Evolutionary conservation across 2,113 vertebrate species (phyloP).

Genomic region (Octodon degus): DNA sequence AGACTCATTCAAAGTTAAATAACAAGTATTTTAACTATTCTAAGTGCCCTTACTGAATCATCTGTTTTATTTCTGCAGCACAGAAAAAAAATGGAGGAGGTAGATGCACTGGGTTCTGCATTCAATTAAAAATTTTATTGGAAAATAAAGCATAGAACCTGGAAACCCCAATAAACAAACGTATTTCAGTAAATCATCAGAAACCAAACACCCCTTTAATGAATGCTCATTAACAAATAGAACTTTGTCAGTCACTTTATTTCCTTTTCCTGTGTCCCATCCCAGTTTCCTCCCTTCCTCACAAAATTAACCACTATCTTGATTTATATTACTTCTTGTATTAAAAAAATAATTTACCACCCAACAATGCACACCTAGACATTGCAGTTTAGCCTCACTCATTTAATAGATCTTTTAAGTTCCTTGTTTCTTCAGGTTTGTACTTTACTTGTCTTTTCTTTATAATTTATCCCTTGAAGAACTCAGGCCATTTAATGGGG

Average conservation of each 20-base stretch:
- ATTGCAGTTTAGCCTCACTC: neutral
- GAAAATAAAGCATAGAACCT: neutral
- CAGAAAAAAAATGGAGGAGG: neutral
- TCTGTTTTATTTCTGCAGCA: neutral
- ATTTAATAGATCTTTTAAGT: neutral
- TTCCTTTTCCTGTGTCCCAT: rapidly evolving
- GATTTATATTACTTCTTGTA: neutral
- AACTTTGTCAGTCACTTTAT: neutral
- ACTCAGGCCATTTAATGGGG: neutral
- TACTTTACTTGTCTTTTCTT: neutral
- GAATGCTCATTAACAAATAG: neutral
- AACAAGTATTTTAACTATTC: neutral
- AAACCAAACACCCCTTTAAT: neutral
- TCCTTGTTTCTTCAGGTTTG: neutral
- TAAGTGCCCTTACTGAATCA: neutral
- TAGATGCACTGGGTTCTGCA: neutral
- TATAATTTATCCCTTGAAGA: neutral
- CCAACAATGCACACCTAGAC: neutral
- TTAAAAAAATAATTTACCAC: neutral
- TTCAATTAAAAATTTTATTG: neutral
- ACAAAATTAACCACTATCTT: neutral
- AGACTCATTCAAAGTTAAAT: neutral
- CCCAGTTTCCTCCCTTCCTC: neutral
- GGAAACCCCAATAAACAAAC: neutral
- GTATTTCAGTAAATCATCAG: neutral